These are phyloP conservation scores for Drosophila pseudotalamancana DNA, from an alignment of 2,888 invertebrate species.

Conservation along the genomic window DNA sequence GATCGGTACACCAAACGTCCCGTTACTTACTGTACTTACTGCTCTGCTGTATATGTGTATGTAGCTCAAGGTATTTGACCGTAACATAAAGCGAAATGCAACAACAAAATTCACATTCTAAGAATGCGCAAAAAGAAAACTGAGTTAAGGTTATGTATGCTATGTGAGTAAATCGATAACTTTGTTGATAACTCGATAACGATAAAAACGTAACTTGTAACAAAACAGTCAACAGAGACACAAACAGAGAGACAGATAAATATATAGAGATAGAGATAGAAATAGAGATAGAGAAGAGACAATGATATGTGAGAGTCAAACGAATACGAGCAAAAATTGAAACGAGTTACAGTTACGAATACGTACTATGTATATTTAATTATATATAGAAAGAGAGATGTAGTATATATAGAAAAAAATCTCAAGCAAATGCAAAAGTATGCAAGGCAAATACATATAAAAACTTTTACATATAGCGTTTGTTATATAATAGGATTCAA, in stretches of 20 bases:
- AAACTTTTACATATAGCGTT: slow-evolving; percentile 30
- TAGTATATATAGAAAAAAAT: slow-evolving; percentile 29
- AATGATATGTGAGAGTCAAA: slow-evolving; percentile 23
- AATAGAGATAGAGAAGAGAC: slow-evolving; percentile 3
- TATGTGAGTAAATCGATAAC: slow-evolving; percentile 24
- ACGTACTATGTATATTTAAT: slow-evolving; percentile 31
- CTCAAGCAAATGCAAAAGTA: slow-evolving; percentile 72
- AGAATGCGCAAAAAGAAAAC: slow-evolving; percentile 45
- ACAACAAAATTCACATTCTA: slow-evolving; percentile 55
- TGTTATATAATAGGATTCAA: slow-evolving; percentile 24
- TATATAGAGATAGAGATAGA: slow-evolving; percentile 11
- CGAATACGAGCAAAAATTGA: slow-evolving; percentile 51
- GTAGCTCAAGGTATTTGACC: slow-evolving; percentile 31
- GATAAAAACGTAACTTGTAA: slow-evolving; percentile 56
- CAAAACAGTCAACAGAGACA: slow-evolving; percentile 43
- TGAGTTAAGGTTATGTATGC: slow-evolving; percentile 30
- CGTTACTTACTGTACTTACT: slow-evolving; percentile 58
- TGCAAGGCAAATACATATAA: slow-evolving; percentile 46
- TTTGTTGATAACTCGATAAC: slow-evolving; percentile 34
- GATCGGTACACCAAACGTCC: slow-evolving; percentile 10
- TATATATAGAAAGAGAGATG: slow-evolving; percentile 21
- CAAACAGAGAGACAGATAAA: slow-evolving; percentile 23
- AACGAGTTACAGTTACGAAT: slow-evolving; percentile 45
- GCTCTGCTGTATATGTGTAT: slow-evolving; percentile 19
- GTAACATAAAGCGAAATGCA: slow-evolving; percentile 44